Conservation (phyloP, 2,797 vertebrate genomes). For the Mus caroli region DNA sequence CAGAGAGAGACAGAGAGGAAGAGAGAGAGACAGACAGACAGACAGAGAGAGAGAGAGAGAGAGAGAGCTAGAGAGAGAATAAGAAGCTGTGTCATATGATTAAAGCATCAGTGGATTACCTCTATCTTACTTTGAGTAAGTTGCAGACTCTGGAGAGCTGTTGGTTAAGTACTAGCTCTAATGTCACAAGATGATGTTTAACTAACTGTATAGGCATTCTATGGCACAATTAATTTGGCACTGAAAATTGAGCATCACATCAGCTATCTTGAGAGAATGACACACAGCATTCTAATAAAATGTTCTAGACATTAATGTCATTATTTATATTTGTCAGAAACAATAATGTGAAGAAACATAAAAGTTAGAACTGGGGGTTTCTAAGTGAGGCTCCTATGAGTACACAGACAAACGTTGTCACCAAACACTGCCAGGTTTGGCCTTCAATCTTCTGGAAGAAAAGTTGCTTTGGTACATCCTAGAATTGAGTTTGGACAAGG, state of each 20-base stretch:
- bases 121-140: neutral
- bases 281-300: neutral
- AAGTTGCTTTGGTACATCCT: neutral
- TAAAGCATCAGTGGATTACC: neutral
- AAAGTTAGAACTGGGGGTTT: slow-evolving; percentile 16
- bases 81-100: neutral
- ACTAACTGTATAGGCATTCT: neutral
- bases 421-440: neutral
- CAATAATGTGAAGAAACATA: neutral
- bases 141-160: neutral
- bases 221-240: neutral
- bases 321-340: neutral
- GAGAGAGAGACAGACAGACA: neutral
- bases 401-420: too few relatives aligned
- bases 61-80: neutral
- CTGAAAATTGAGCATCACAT: neutral
- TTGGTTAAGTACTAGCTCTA: neutral
- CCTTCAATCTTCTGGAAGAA: neutral
- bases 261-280: neutral
- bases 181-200: neutral
- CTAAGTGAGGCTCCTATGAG: neutral
- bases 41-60: neutral
- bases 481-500: neutral
- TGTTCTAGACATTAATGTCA: neutral
- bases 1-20: neutral